Percentiles rank a stretch among this genome's conserved stretches.
Evolutionary conservation across 1,140 invertebrate genomes (phyloP).

Genomic region (Sycobia sp.): DNA sequence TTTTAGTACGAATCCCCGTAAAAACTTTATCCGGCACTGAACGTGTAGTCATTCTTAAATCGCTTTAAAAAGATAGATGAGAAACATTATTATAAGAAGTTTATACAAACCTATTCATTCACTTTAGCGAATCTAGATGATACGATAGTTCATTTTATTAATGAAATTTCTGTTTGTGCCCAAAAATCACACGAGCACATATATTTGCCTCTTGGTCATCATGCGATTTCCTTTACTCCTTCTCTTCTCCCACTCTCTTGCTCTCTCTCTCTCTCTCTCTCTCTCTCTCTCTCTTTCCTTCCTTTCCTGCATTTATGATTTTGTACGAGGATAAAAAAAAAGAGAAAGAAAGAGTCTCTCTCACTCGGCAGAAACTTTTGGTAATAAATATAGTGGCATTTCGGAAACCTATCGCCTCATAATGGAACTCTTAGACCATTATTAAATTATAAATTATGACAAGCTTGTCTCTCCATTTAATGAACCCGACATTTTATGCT

Average conservation of each 20-base stretch:
- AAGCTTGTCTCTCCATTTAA: constrained; percentile 53
- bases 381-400: constrained; percentile 54
- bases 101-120: no score
- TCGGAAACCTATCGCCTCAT: constrained; percentile 50
- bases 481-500: constrained; percentile 50
- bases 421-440: constrained; percentile 54
- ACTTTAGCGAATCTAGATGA: no score
- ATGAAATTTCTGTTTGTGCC: background rate
- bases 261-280: background rate
- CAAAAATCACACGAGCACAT: background rate
- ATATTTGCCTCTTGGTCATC: constrained; percentile 5
- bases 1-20: no score
- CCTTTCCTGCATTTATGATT: constrained; percentile 27
- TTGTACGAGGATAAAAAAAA: constrained; percentile 10
- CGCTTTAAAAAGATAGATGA: no score
- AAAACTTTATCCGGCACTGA: no score
- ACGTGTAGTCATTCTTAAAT: no score
- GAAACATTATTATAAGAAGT: no score
- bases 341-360: no score
- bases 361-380: constrained; percentile 38
- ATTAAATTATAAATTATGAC: constrained; percentile 61
- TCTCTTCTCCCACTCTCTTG: background rate
- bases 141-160: no score
- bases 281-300: background rate
- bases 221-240: constrained; percentile 4